phyloP scores from a whole-genome alignment of 2,113 vertebrate genomes.

The Tringa solitaria region DNA sequence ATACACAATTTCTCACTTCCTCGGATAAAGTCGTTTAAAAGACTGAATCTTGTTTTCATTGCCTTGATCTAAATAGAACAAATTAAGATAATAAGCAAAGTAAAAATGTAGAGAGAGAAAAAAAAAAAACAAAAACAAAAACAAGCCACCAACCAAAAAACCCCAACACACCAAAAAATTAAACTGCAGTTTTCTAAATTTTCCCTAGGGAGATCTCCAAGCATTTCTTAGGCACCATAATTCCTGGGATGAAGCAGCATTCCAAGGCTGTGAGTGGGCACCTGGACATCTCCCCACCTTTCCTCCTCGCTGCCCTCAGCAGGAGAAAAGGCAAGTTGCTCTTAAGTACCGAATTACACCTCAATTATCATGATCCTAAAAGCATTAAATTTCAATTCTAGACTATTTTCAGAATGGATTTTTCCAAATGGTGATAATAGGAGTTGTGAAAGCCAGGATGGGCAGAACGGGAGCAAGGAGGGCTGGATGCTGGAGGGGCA shows the following conservation, averaged over 20 bases:
- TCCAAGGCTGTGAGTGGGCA: too few species aligned
- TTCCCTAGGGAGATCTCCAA: neutral
- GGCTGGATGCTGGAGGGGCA: neutral
- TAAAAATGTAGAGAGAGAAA: neutral
- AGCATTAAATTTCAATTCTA: fast-evolving
- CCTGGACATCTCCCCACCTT: neutral
- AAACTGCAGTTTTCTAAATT: neutral
- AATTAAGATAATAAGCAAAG: neutral
- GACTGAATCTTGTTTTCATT: neutral
- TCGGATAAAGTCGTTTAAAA: neutral
- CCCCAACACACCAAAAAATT: neutral
- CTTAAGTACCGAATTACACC: neutral
- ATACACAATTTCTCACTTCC: neutral
- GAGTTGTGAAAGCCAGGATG: neutral
- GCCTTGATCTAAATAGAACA: neutral
- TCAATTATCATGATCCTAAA: neutral
- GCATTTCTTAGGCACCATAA: fast-evolving
- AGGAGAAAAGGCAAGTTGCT: too few species aligned
- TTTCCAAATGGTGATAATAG: fast-evolving
- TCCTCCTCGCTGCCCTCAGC: neutral
- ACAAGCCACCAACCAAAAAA: too few species aligned
- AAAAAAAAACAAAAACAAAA: too few species aligned
- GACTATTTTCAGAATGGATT: neutral
- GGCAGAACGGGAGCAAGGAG: neutral
- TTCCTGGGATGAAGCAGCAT: neutral